phyloP scores from a whole-genome alignment of 2,113 vertebrate genomes.

The Bothrops jararaca region DNA sequence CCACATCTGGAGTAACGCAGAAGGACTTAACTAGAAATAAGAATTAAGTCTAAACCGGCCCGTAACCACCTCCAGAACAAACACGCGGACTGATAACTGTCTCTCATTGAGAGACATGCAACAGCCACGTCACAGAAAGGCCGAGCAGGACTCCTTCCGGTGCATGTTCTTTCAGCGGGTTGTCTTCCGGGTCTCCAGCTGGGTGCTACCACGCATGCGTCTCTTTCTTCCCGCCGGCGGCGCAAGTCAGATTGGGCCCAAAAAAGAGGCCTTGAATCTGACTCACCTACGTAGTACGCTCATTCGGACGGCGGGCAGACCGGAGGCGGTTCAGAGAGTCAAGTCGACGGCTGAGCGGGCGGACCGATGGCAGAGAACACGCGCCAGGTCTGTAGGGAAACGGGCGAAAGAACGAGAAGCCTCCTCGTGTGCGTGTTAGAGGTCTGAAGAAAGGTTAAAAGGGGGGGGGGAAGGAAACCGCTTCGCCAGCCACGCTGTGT shows the following conservation, averaged over 20 bases:
- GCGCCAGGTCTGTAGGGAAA: conserved; percentile 1
- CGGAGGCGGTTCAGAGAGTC: not conserved
- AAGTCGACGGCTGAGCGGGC: not conserved
- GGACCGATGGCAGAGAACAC: not conserved
- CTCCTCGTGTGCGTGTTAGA: not conserved
- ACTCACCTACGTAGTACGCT: not conserved
- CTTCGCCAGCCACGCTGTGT: not conserved
- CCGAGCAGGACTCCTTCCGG: not conserved
- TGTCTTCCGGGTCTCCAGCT: not conserved
- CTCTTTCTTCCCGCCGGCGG: not conserved
- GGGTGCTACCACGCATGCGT: no score
- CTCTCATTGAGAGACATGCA: not conserved
- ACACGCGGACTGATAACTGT: not conserved
- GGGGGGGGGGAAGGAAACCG: not conserved
- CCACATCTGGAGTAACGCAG: not conserved
- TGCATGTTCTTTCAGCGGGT: not conserved
- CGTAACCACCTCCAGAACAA: not conserved
- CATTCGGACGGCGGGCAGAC: not conserved
- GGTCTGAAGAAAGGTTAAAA: not conserved
- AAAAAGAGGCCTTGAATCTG: not conserved
- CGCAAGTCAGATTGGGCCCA: not conserved
- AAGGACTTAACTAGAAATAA: not conserved
- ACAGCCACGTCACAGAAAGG: no score
- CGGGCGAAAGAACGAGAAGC: not conserved
- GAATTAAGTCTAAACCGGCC: not conserved